Conservation (phyloP, 2,113 vertebrate species). For the Pachycephala philippinensis region DNA sequence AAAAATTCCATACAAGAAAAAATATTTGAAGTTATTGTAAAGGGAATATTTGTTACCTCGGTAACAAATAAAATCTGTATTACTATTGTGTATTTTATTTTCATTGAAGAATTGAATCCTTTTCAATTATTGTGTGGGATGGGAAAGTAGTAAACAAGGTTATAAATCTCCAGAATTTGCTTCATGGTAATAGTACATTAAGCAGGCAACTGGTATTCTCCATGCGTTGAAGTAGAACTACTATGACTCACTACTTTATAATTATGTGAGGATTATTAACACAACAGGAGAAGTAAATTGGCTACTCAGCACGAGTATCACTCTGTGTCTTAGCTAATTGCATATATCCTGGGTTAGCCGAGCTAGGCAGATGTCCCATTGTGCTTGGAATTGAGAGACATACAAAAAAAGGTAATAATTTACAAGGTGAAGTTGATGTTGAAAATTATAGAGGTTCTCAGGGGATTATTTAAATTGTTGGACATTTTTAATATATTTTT, state of each 20-base stretch:
- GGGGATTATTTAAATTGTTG: slow-evolving; percentile 15
- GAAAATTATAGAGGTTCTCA: slow-evolving; percentile 1
- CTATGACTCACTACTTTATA: not conserved
- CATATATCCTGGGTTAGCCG: not conserved
- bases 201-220: slow-evolving; percentile 37
- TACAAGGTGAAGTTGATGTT: slow-evolving; percentile 1
- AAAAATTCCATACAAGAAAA: slow-evolving; percentile 45
- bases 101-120: slow-evolving; percentile 48
- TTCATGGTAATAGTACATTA: slow-evolving; percentile 37
- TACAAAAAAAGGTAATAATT: slow-evolving; percentile 24
- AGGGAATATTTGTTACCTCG: slow-evolving; percentile 54
- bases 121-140: slow-evolving; percentile 64
- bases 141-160: slow-evolving; percentile 44
- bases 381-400: slow-evolving; percentile 17
- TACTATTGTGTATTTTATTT: slow-evolving; percentile 51
- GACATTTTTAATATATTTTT: not conserved
- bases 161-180: slow-evolving; percentile 55
- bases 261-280: slow-evolving; percentile 35
- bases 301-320: not conserved
- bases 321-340: slow-evolving; percentile 24
- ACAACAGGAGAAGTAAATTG: slow-evolving; percentile 33
- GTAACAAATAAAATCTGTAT: slow-evolving; percentile 57
- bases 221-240: not conserved
- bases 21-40: slow-evolving; percentile 35
- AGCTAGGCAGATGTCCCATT: slow-evolving; percentile 5